phyloP scores from a whole-genome alignment of 2,888 invertebrate species.

The Spisula solida region DNA sequence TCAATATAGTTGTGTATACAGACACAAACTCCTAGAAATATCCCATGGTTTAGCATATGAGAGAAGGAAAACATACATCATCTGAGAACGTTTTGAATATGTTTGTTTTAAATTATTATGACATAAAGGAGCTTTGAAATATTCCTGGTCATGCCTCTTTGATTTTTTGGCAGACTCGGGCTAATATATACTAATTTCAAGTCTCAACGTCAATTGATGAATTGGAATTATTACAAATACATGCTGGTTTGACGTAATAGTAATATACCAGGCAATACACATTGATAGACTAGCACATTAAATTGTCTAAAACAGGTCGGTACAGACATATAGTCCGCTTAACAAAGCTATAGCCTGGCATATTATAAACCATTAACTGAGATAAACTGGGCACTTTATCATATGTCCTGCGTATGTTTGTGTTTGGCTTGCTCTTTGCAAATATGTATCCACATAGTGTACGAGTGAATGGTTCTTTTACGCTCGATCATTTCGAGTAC shows the following conservation, averaged over 20 bases:
- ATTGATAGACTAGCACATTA: background rate
- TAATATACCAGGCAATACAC: background rate
- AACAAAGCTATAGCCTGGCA: background rate
- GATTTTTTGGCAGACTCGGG: constrained; percentile 1
- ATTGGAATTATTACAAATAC: background rate
- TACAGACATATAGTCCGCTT: background rate
- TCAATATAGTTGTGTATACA: constrained; percentile 20
- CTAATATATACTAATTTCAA: constrained; percentile 16
- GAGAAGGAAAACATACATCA: background rate
- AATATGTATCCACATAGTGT: background rate
- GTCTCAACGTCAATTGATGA: constrained; percentile 7
- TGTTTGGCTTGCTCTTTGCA: background rate
- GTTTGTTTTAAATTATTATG: constrained; percentile 23
- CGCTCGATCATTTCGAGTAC: too few relatives aligned
- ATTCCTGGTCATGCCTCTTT: constrained; percentile 6
- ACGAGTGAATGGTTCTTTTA: background rate
- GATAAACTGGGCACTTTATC: background rate
- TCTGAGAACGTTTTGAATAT: background rate
- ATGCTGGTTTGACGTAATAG: background rate
- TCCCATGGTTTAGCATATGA: background rate
- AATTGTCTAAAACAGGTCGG: constrained; percentile 4
- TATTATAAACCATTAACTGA: background rate
- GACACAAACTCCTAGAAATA: background rate
- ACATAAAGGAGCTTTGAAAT: constrained; percentile 1
- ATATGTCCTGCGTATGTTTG: background rate